phyloP scores from a whole-genome alignment of 2,797 vertebrate genomes.

The Yasuhikotakia modesta region DNA sequence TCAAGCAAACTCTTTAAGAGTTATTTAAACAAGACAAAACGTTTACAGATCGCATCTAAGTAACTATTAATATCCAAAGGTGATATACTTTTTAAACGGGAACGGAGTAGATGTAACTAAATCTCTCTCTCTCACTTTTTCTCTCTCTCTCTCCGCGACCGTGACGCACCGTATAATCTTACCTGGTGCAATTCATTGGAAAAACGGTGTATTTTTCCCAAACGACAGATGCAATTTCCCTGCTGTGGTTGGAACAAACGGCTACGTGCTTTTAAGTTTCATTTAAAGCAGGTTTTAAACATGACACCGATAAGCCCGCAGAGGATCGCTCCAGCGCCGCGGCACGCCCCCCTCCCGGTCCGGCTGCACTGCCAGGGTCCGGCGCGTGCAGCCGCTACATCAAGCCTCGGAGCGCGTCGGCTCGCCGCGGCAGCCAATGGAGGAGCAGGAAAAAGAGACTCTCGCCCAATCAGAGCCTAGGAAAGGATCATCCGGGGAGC shows the following conservation, averaged over 20 bases:
- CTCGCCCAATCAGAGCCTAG: conserved; percentile 49
- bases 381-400: conserved; percentile 34
- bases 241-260: background rate
- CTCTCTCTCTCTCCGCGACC: background rate
- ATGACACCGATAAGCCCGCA: background rate
- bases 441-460: background rate
- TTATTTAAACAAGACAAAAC: background rate
- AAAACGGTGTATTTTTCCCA: conserved; percentile 38
- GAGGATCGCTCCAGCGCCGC: background rate
- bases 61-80: background rate
- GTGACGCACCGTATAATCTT: conserved; percentile 55
- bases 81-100: background rate
- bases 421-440: conserved; percentile 51
- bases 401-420: conserved; percentile 45
- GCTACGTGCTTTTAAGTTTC: conserved; percentile 13
- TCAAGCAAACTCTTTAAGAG: background rate
- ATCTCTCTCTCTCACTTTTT: no score
- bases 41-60: background rate
- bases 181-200: conserved; percentile 73
- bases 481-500: conserved; percentile 34
- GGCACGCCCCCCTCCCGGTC: conserved; percentile 57
- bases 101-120: no score
- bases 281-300: conserved; percentile 1
- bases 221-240: conserved; percentile 16
- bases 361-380: conserved; percentile 33